Conservation (phyloP, 2,888 invertebrate species). For the Neuroscelio doddi region DNA sequence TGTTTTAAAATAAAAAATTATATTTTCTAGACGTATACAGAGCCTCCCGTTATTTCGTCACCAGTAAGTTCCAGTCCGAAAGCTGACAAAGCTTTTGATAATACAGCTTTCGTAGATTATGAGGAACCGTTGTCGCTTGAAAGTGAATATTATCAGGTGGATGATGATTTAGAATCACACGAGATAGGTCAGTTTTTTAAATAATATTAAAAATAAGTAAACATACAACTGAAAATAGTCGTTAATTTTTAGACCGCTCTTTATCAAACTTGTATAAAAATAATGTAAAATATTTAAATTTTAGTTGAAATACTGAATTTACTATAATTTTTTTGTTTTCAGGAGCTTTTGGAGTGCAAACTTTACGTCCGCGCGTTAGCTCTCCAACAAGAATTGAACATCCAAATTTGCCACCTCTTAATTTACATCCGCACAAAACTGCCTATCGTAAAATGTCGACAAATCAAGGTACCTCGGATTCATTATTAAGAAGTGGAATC, state of each 20-base stretch:
- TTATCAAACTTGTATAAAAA: too few species aligned
- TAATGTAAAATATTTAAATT: not conserved
- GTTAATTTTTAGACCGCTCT: not conserved
- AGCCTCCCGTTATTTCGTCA: conserved; percentile 62
- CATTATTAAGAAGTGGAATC: conserved; percentile 60
- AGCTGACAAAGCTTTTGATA: conserved; percentile 76
- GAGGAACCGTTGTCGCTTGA: conserved; percentile 85
- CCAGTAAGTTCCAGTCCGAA: conserved; percentile 60
- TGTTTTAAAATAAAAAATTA: too few species aligned
- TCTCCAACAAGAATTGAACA: conserved; percentile 88
- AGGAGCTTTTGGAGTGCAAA: conserved; percentile 60
- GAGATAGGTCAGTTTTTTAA: conserved; percentile 61
- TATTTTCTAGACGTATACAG: conserved; percentile 64
- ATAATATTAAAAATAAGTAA: too few species aligned
- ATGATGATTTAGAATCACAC: conserved; percentile 72
- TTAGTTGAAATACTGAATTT: too few species aligned
- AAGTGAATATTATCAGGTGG: conserved; percentile 81
- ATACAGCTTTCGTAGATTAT: conserved; percentile 85
- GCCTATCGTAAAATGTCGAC: conserved; percentile 63
- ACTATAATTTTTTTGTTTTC: conserved; percentile 18
- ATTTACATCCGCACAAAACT: conserved; percentile 75
- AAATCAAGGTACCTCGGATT: conserved; percentile 60
- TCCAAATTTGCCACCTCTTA: conserved; percentile 86
- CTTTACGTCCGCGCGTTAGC: conserved; percentile 81
- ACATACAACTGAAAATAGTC: too few species aligned